A percentile compares a stretch with the other conserved stretches of the same genome.
Conservation (phyloP, 2,888 invertebrate genomes). For the Dorcus parallelipipedus region DNA sequence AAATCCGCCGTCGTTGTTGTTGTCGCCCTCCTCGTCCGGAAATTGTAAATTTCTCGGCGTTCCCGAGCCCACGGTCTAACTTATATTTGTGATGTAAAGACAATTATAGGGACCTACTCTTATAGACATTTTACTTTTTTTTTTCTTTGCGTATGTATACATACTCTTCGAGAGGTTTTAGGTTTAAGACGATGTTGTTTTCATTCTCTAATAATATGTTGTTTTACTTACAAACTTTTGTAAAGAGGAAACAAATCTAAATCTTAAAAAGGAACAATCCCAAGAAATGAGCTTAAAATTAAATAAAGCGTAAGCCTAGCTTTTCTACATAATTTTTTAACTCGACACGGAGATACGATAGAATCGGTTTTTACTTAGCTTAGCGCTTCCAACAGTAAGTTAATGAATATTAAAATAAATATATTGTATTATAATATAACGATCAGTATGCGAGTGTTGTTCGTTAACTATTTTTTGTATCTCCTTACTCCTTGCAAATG, state of each 20-base stretch:
- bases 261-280: slow-evolving; percentile 24
- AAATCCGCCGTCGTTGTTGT: too few relatives aligned
- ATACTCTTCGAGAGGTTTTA: background rate
- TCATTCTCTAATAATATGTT: background rate
- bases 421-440: background rate
- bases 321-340: slow-evolving; percentile 42
- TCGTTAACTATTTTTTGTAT: background rate
- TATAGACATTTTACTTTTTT: background rate
- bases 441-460: background rate
- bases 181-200: background rate
- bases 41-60: too few relatives aligned
- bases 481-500: background rate
- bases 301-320: slow-evolving; percentile 23
- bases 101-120: slow-evolving; percentile 10
- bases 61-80: background rate
- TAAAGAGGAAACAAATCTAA: too few relatives aligned
- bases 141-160: background rate
- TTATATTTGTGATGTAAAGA: slow-evolving; percentile 3
- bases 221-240: background rate
- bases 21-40: too few relatives aligned
- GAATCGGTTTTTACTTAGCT: slow-evolving; percentile 10
- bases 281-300: slow-evolving; percentile 36
- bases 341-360: slow-evolving; percentile 4
- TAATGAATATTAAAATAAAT: slow-evolving; percentile 12
- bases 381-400: slow-evolving; percentile 23